These are phyloP conservation scores for Sebastes vulpes DNA, from an alignment of 2,797 vertebrate genomes.

Conservation along the genomic window DNA sequence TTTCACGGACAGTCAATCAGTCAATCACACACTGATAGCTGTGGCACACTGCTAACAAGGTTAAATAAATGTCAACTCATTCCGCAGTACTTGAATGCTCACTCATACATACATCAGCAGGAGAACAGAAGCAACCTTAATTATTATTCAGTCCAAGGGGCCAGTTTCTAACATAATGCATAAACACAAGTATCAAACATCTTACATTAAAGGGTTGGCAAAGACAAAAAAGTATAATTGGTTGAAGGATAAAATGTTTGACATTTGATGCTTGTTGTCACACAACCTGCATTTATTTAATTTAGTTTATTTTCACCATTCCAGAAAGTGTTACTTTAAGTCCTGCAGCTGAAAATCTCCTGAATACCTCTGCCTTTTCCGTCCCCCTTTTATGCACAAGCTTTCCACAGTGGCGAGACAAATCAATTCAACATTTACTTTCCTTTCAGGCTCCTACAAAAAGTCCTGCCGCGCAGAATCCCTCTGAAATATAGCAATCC, in stretches of 20 bases:
- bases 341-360: background rate
- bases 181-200: background rate
- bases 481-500: slow-evolving; percentile 20
- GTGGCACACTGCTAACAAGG: background rate
- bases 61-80: background rate
- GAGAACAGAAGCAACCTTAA: background rate
- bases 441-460: slow-evolving; percentile 12
- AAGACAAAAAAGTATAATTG: background rate
- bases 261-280: background rate
- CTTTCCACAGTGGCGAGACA: background rate
- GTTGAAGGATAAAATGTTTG: background rate
- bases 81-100: background rate
- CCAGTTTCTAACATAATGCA: background rate
- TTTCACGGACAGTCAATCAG: background rate
- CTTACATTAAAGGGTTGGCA: background rate
- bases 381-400: background rate
- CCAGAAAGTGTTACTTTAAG: background rate
- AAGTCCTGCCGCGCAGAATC: background rate
- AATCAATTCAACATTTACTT: slow-evolving; percentile 14
- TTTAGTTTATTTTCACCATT: slow-evolving; percentile 6
- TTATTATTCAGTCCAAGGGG: slow-evolving; percentile 6
- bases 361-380: background rate
- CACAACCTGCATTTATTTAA: background rate
- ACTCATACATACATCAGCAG: background rate
- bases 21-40: background rate